A percentile compares a stretch with the other conserved stretches of the same genome.
These are phyloP conservation scores for Nannospalax galili DNA, from an alignment of 2,113 vertebrate genomes.

Conservation along the genomic window DNA sequence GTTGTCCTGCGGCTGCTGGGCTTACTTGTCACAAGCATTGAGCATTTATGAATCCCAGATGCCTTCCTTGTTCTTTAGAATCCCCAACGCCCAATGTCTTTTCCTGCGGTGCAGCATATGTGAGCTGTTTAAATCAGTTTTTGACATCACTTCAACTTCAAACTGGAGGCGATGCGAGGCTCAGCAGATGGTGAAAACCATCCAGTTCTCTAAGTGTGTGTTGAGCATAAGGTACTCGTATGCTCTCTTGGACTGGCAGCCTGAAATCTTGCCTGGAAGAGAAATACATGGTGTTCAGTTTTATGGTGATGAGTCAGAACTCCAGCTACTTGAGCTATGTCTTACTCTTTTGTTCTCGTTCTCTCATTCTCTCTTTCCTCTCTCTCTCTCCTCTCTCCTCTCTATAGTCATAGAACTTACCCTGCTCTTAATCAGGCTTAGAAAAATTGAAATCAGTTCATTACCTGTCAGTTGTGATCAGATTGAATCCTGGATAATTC, in stretches of 20 bases:
- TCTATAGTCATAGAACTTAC: constrained; percentile 20
- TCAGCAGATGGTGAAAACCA: constrained; percentile 75
- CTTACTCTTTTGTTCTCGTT: not conserved
- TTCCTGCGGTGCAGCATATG: constrained; percentile 75
- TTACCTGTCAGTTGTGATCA: not conserved
- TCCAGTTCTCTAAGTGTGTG: constrained; percentile 60
- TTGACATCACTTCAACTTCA: constrained; percentile 70
- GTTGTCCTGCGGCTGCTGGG: not conserved
- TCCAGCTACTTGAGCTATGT: not conserved
- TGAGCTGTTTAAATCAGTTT: constrained; percentile 76
- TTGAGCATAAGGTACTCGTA: constrained; percentile 70
- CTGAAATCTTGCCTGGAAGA: constrained; percentile 64
- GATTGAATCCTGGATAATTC: not conserved
- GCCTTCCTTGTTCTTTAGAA: constrained; percentile 62
- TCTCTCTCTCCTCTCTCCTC: no score
- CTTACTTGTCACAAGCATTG: constrained; percentile 61
- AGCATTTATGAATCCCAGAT: constrained; percentile 65
- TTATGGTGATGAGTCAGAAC: constrained; percentile 55
- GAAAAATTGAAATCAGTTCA: constrained; percentile 48
- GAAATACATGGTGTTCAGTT: constrained; percentile 42
- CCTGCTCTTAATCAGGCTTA: constrained; percentile 7
- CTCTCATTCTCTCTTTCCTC: no score
- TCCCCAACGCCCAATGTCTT: constrained; percentile 41
- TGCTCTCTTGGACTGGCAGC: constrained; percentile 65
- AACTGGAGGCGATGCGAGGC: constrained; percentile 65